Evolutionary conservation across 2,797 vertebrate species (phyloP).

Genomic region (Chloroceryle amazona): DNA sequence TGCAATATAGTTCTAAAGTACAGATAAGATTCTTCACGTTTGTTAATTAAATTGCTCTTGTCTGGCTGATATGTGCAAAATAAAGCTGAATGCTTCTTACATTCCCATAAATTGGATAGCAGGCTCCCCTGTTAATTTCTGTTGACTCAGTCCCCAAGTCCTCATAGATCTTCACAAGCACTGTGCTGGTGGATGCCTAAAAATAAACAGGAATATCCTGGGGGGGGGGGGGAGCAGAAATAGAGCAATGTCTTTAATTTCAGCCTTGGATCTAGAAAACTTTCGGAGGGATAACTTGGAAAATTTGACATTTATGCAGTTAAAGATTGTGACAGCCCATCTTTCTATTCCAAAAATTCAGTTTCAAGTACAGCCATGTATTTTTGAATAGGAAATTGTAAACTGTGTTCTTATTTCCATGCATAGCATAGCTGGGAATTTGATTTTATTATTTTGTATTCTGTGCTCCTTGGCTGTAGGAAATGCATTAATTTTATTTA

Average conservation of each 20-base stretch:
- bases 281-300: background rate
- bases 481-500: constrained; percentile 1
- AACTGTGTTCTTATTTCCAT: background rate
- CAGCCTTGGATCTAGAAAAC: background rate
- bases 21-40: background rate
- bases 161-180: background rate
- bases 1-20: background rate
- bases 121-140: background rate
- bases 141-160: background rate
- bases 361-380: background rate
- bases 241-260: background rate
- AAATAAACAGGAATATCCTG: background rate
- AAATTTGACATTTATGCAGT: background rate
- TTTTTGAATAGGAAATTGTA: background rate
- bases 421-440: background rate
- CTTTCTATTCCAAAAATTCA: background rate
- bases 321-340: background rate
- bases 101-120: background rate
- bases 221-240: background rate
- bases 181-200: background rate
- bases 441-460: background rate
- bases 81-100: background rate
- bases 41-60: background rate
- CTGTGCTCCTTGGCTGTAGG: background rate
- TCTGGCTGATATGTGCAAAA: background rate